Conservation (phyloP, 2,797 vertebrate genomes). For the Buphagus erythrorhynchus region DNA sequence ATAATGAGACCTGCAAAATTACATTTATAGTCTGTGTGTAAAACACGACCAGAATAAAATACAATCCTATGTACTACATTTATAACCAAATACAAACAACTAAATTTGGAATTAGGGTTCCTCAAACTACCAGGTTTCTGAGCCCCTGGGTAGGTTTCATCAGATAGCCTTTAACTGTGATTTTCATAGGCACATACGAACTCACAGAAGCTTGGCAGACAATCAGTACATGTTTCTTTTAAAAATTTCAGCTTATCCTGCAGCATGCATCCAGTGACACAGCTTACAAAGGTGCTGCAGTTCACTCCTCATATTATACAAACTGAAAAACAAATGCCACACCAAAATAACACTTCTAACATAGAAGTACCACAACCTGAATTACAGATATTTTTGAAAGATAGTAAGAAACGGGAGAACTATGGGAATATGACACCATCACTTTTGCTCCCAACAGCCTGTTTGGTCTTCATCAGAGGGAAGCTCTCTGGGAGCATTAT, state of each 20-base stretch:
- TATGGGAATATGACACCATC: background rate
- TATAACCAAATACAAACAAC: background rate
- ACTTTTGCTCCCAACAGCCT: background rate
- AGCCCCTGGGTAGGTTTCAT: background rate
- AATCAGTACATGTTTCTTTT: rapidly evolving
- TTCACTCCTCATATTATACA: background rate
- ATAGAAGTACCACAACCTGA: background rate
- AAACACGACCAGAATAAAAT: background rate
- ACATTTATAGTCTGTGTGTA: background rate
- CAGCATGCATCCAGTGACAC: background rate
- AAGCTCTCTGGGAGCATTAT: background rate
- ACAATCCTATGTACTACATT: background rate
- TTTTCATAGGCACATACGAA: background rate
- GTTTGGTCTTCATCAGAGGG: background rate
- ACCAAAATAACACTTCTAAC: background rate
- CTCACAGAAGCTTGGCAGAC: background rate
- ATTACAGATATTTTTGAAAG: background rate
- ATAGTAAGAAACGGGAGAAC: background rate
- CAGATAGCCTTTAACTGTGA: background rate
- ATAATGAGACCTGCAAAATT: background rate
- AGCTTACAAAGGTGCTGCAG: background rate
- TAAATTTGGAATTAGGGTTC: background rate
- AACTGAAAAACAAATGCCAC: rapidly evolving
- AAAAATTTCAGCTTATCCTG: background rate
- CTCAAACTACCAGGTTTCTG: background rate